Percentiles rank a stretch among this genome's conserved stretches.
Conservation (phyloP, 1,140 invertebrate species). For the Drosophila melanica region DNA sequence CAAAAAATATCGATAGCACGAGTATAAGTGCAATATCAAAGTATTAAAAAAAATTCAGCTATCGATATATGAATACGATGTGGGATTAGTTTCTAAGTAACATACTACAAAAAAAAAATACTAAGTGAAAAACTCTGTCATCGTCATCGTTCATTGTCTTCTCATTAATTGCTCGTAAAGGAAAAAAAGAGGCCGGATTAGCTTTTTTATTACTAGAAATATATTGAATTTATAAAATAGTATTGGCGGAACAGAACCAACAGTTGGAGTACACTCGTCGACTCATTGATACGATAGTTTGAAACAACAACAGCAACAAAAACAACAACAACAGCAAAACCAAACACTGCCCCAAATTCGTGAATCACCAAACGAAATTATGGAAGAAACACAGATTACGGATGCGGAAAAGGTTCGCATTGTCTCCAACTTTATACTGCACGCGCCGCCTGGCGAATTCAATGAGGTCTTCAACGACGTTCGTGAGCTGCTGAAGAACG, state of each 20-base stretch:
- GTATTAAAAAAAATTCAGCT: no score
- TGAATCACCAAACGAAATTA: conserved; percentile 70
- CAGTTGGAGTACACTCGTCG: neutral
- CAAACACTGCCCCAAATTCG: conserved; percentile 65
- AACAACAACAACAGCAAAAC: conserved; percentile 36
- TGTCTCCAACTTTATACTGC: conserved; percentile 98
- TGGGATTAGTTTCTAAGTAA: neutral
- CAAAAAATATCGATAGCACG: no score
- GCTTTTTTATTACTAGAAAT: conserved; percentile 22
- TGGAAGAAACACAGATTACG: conserved; percentile 88
- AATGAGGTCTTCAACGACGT: conserved; percentile 99
- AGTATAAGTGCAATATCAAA: no score
- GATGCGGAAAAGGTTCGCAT: conserved; percentile 97
- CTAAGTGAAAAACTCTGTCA: conserved; percentile 34
- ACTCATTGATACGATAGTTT: conserved; percentile 7
- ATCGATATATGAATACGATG: conserved; percentile 18
- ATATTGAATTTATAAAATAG: conserved; percentile 1
- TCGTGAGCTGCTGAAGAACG: conserved; percentile 97
- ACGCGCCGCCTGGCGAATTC: conserved; percentile 99
- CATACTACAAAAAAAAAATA: conserved; percentile 22
- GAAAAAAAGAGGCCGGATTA: conserved; percentile 39
- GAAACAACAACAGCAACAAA: conserved; percentile 17
- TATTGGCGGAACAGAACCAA: neutral
- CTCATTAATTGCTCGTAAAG: conserved; percentile 49
- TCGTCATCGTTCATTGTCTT: conserved; percentile 47